Base-by-base conservation (phyloP, 2,797 vertebrate genomes). In the Australoheros facetus region DNA sequence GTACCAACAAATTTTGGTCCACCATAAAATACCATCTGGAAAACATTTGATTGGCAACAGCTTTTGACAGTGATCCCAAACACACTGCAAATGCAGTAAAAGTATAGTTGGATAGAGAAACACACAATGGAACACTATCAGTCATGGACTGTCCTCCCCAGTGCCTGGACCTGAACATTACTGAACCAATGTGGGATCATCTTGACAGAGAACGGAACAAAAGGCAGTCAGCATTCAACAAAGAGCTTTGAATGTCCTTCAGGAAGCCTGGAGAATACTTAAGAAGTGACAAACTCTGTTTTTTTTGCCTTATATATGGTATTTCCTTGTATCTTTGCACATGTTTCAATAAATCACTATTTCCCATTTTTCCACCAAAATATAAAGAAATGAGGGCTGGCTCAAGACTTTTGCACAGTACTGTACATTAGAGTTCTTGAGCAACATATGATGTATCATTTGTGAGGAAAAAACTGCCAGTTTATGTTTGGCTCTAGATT, bases 381-480 rank as follows among this genome's bases (percentile, higher is more conserved):
- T 62, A 62, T 42, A 26, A 64, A 64, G 42, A 26, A 64, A 64
- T 1, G 4, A 2, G 60, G 37, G 2, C 3, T 42, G 37, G 7
- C 37, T 62, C 16, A 62, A 62, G 21, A 10, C 59, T 3, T 62
- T 62, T 62, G 13, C 37, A 42, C 37, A 42, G 37, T 26, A 64
- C 23, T 42, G 4, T 62, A 23, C 73, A 81, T 89, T 82, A 73
- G 79, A 70, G 53, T 78, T 77, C 57, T 71, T 58, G 69, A 75
- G 71, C 55, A 76, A 79, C 79, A 56, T 82, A 19, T 75, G 57
- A 53, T 37, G 60, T 53, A 73, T 82, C 42, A 71, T 59, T 57
- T 85, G 71, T 19, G 14, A 79, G 60, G 45, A 78, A 83, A 73
- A 72, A 80, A 80, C 77, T 81, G 77, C 83, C 78, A 78, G 26